phyloP scores from a whole-genome alignment of 2,113 vertebrate genomes.

The Eira barbara region DNA sequence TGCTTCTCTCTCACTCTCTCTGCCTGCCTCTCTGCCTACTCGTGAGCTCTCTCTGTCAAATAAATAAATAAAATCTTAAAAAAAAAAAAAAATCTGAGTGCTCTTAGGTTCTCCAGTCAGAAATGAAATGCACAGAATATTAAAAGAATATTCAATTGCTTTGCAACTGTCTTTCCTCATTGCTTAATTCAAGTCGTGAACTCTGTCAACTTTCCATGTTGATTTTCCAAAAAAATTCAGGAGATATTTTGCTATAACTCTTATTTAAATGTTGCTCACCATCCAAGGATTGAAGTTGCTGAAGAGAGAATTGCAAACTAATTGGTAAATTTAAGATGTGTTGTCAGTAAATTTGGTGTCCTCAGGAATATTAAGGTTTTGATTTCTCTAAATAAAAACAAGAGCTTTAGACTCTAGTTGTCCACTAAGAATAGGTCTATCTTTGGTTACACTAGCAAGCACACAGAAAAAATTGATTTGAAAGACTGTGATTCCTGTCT shows the following conservation, averaged over 20 bases:
- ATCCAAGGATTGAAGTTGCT: not conserved
- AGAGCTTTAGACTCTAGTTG: not conserved
- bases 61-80: too few species aligned
- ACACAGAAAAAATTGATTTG: not conserved
- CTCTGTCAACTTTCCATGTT: not conserved
- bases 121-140: not conserved
- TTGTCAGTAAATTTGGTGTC: not conserved
- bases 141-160: conserved; percentile 13
- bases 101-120: not conserved
- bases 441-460: not conserved
- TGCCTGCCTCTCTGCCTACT: too few species aligned
- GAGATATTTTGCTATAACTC: not conserved
- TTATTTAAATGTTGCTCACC: not conserved
- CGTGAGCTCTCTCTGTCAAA: too few species aligned
- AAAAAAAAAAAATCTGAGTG: not conserved
- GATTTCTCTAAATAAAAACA: not conserved
- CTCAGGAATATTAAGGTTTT: not conserved
- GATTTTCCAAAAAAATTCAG: not conserved
- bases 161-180: not conserved
- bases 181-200: not conserved
- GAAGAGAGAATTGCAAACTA: not conserved
- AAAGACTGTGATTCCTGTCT: not conserved
- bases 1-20: too few species aligned
- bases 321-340: not conserved
- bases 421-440: not conserved